Base-by-base conservation (phyloP, 2,888 invertebrate species). In the Lumbricus terrestris region DNA sequence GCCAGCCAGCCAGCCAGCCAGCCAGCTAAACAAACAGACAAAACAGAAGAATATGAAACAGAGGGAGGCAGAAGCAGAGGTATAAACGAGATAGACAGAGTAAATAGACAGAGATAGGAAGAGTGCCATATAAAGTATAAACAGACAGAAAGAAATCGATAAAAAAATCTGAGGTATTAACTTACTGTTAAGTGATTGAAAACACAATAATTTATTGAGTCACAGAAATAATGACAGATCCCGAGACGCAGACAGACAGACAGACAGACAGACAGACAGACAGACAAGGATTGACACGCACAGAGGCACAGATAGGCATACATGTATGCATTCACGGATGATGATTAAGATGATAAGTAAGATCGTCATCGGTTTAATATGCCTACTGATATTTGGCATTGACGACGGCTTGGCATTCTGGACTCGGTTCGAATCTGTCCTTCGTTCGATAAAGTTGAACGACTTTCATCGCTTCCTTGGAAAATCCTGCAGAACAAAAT, bases 341-440 rank as follows among this genome's bases (percentile, higher is more conserved):
- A 42, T 16, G 42, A 42, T 16, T 2, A 20, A 47, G 47, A 47
- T 1, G 23, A 47, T 47, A 20, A 47, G 47, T 47, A 16, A 69
- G 29, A n/a, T n/a, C 29, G 29, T 29, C 29, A 69, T 69, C 69
- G n/a, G 69, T 69, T 69, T 69, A n/a, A n/a, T n/a, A n/a, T 35
- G 93, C 94, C 91, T 92, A 94, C 95, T 94, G 94, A 91, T 93
- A 94, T 92, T 95, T 95, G 35, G 94, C 95, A 91, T 94, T 93
- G 89, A 95, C 94, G 33, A 95, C 93, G 54, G 95, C 94, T 38
- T 92, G 93, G 1, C 94, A 94, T 91, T 94, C 94, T 8, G 92
- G 91, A 85, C 92, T 91, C 33, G 93, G 92, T 35, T 94, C 93
- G 88, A 93, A 95, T 90, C 95, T 91, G 42, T 94, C 94, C 33